Evolutionary conservation across 2,113 vertebrate species (phyloP).

Genomic region (Pedetes capensis): DNA sequence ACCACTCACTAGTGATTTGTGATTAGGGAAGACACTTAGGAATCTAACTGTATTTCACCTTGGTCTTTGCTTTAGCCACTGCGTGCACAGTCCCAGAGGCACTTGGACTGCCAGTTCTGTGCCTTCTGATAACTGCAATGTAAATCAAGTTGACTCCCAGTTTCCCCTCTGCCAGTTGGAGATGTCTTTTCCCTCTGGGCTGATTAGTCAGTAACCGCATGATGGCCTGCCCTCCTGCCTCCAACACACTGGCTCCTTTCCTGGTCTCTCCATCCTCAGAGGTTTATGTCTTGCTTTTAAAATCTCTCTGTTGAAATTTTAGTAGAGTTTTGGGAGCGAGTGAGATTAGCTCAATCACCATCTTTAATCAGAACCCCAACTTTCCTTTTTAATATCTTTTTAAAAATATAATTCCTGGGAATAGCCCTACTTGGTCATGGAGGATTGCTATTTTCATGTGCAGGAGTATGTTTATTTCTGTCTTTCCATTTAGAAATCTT

Average conservation of each 20-base stretch:
- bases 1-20: not conserved
- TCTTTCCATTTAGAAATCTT: slow-evolving; percentile 60
- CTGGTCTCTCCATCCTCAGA: not conserved
- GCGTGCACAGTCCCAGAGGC: not conserved
- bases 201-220: not conserved
- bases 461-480: slow-evolving; percentile 63
- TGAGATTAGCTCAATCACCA: slow-evolving; percentile 39
- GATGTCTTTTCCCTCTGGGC: not conserved
- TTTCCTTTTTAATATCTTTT: slow-evolving; percentile 46
- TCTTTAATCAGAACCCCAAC: slow-evolving; percentile 33
- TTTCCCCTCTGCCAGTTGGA: not conserved
- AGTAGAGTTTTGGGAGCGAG: slow-evolving; percentile 9
- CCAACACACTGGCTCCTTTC: not conserved
- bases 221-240: not conserved
- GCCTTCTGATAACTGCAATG: not conserved
- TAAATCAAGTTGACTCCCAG: not conserved
- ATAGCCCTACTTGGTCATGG: not conserved
- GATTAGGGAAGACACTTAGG: not conserved
- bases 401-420: slow-evolving; percentile 34
- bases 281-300: slow-evolving; percentile 15
- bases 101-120: not conserved
- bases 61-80: not conserved
- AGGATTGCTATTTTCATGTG: slow-evolving; percentile 54
- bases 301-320: slow-evolving; percentile 38
- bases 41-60: not conserved